A percentile compares a stretch with the other conserved stretches of the same genome.
Evolutionary conservation across 2,797 vertebrate species (phyloP).

Genomic region (Malacoctenus gilli): DNA sequence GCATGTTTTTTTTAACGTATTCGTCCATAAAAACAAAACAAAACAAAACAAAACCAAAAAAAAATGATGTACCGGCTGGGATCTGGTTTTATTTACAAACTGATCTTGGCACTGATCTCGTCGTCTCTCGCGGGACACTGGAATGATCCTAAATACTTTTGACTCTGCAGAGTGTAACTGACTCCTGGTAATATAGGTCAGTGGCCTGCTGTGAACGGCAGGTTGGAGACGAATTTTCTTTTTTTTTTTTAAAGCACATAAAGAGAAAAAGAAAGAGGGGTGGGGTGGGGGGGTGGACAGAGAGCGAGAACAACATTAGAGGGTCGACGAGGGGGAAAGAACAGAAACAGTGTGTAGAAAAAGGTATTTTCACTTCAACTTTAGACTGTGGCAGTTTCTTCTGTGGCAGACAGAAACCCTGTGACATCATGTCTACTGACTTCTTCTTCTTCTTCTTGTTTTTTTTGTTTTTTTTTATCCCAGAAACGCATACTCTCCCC

Average conservation of each 20-base stretch:
- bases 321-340: slow-evolving; percentile 49
- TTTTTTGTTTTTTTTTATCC: slow-evolving; percentile 24
- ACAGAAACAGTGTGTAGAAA: slow-evolving; percentile 70
- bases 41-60: slow-evolving; percentile 31
- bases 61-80: slow-evolving; percentile 58
- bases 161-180: slow-evolving; percentile 67
- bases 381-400: slow-evolving; percentile 76
- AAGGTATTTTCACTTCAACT: slow-evolving; percentile 66
- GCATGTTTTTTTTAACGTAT: slow-evolving; percentile 80
- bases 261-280: slow-evolving; percentile 42
- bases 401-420: slow-evolving; percentile 70
- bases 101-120: slow-evolving; percentile 80
- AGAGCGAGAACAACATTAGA: slow-evolving; percentile 55
- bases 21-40: slow-evolving; percentile 73
- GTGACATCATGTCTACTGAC: slow-evolving; percentile 68
- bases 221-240: slow-evolving; percentile 60
- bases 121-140: slow-evolving; percentile 76
- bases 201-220: slow-evolving; percentile 67
- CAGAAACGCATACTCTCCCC: slow-evolving; percentile 39
- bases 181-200: slow-evolving; percentile 63
- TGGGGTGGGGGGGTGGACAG: no score
- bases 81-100: slow-evolving; percentile 81
- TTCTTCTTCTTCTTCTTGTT: slow-evolving; percentile 23
- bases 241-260: slow-evolving; percentile 62
- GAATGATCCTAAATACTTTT: slow-evolving; percentile 78